Evolutionary conservation across 2,113 vertebrate species (phyloP), one percentile per base, ranked within the genome.

Genomic region (Hyperopisus bebe): DNA sequence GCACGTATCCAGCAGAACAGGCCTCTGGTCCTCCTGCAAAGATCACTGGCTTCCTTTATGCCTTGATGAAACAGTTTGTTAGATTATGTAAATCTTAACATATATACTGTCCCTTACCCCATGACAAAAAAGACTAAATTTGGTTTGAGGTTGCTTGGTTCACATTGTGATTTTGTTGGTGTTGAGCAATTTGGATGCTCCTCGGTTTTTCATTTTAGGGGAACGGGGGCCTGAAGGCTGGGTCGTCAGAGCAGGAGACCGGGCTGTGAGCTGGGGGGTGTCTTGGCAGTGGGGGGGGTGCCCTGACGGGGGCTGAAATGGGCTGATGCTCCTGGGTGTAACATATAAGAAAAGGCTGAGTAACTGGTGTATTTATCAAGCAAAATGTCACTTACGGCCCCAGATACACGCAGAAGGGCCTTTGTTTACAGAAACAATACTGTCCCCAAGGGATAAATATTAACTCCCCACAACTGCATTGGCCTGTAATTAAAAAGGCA

Each of bases 381-480:
- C 1, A 39, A 42, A 77, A 77, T 39, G 70, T 31, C 70, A 77
- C 31, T 77, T 77, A 39, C 0, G 5, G 70, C 70, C 10, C 9
- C 11, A 77, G 35, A 42, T 80, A 80, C 74, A 42, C 2, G 15
- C 74, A 80, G 74, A 42, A 80, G 74, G 74, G 15, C n/a, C 74
- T 80, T 80, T 80, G 74, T 80, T 80, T 80, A 80, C 74, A 39
- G 74, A 80, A 80, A 80, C 74, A 39, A 80, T 80, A 80, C 74
- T 17, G 35, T 80, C 87, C 39, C 55, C 27, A 62, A 66, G 55
- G 87, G 55, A 15, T 88, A 62, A 42, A 70, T 66, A 88, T 88
- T 66, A 66, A 70, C 87, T 88, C 55, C 55, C 19, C 17, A 50
- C 27, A 83, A 51, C 3, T 5, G 80, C 31, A 66, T 87, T 77